A percentile compares a stretch with the other conserved stretches of the same genome.
These are phyloP conservation scores for Yponomeuta malinellus DNA, from an alignment of 2,888 invertebrate species.

Conservation along the genomic window DNA sequence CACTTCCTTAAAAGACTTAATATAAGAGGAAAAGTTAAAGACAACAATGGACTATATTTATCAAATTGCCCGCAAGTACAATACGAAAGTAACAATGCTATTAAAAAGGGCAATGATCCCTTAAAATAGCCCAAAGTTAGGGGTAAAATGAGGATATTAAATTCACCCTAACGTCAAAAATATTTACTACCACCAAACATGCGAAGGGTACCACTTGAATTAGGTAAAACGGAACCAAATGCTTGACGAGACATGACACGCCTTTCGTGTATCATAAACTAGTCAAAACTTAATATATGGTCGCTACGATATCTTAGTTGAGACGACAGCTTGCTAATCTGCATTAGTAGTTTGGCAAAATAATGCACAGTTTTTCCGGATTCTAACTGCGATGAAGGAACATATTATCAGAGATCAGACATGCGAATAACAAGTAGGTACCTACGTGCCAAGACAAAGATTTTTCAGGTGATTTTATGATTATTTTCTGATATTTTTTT, in stretches of 20 bases:
- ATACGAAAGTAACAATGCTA: constrained; percentile 7
- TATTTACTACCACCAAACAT: constrained; percentile 55
- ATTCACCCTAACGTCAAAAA: constrained; percentile 38
- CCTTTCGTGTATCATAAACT: neutral
- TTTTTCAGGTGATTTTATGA: neutral
- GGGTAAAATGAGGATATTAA: constrained; percentile 33
- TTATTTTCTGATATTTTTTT: too few species aligned
- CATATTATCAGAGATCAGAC: neutral
- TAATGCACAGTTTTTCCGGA: neutral
- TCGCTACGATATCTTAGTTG: too few species aligned
- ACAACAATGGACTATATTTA: neutral
- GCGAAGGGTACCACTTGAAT: constrained; percentile 36
- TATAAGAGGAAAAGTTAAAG: neutral
- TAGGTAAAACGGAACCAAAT: constrained; percentile 4
- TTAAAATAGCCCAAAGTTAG: constrained; percentile 35
- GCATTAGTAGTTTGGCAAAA: neutral
- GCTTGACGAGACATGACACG: neutral
- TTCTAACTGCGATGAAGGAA: neutral
- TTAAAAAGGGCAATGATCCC: constrained; percentile 32
- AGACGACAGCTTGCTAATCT: too few species aligned
- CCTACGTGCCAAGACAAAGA: neutral
- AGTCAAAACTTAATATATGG: neutral
- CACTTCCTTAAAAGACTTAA: neutral
- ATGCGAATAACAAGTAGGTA: neutral
- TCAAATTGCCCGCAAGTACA: constrained; percentile 6